Base-by-base conservation (phyloP, 2,797 vertebrate genomes). In the Euphonia xanthogaster region DNA sequence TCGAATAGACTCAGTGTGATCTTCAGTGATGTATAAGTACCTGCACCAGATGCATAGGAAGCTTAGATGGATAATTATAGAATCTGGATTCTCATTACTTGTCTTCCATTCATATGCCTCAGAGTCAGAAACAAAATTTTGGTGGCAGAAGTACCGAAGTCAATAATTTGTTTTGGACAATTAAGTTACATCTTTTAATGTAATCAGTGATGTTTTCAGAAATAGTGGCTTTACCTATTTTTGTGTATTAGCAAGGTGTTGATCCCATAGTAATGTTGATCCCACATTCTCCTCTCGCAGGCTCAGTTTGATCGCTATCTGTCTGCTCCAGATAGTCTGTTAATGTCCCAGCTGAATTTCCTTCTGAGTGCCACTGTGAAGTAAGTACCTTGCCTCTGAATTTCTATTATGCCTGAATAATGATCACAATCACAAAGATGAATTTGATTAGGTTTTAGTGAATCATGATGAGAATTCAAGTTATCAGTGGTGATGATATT, bases 271-370 rank as follows among this genome's bases (percentile, higher is more conserved):
- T 14, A 54, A 14, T 35, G 37, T 65, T 72, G 31, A 7, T 89
- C 45, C 60, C 45, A 1, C 62, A n/a, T 19, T 92, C 73, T 88
- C 31, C 31, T 5, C 10, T 61, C 24, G 0, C 93, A 99, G 99
- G 98, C 98, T 92, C 99, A 99, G 97, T 99, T 99, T 96, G 99
- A 99, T 97, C 98, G 99, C 31, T 99, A 99, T 94, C 96, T 99
- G 45, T 98, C 99, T 7, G 99, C 99, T 27, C 99, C 99, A 22
- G 99, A 99, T 97, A 98, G 98, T 30, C 97, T 99, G 5, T 72
- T 99, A 94, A 99, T 99, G 99, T 98, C 99, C 10, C 99, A 99
- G 95, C 98, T 99, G 97, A 99, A 99, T 98, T 99, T 99, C 90
- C 99, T 99, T 85, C 98, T 99, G 57, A 99, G 99, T 66, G 98